These are phyloP conservation scores for Lates japonicus DNA, from an alignment of 2,797 vertebrate genomes.

Conservation along the genomic window DNA sequence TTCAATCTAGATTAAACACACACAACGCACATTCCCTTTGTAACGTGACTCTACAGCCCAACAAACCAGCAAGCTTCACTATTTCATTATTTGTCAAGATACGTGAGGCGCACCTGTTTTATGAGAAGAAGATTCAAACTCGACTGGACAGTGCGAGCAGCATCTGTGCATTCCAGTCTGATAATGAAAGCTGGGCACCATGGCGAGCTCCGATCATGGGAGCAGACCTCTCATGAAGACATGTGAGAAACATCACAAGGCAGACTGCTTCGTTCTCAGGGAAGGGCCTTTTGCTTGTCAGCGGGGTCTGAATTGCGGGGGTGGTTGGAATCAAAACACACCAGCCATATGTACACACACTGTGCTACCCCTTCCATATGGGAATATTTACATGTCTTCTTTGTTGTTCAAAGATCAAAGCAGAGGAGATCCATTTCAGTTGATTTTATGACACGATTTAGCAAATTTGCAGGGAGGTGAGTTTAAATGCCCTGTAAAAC, in stretches of 20 bases:
- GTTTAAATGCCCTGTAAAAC: constrained; percentile 73
- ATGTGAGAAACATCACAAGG: constrained; percentile 77
- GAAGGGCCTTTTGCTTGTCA: constrained; percentile 73
- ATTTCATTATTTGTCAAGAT: constrained; percentile 47
- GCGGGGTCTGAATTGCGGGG: constrained; percentile 64
- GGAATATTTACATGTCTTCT: constrained; percentile 78
- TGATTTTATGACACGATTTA: constrained; percentile 82
- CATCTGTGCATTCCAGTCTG: constrained; percentile 64
- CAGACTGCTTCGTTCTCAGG: constrained; percentile 55
- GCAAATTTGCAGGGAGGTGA: constrained; percentile 71
- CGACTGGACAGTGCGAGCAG: constrained; percentile 47
- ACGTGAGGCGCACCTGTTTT: constrained; percentile 63
- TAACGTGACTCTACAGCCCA: constrained; percentile 24
- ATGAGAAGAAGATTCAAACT: constrained; percentile 59
- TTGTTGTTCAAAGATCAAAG: constrained; percentile 80
- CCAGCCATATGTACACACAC: constrained; percentile 72
- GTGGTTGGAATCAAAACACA: constrained; percentile 47
- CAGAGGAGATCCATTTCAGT: constrained; percentile 71
- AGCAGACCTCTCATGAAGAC: constrained; percentile 65
- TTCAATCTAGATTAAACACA: not conserved
- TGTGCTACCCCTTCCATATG: constrained; percentile 73
- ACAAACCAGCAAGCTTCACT: constrained; percentile 29
- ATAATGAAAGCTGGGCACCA: constrained; percentile 57
- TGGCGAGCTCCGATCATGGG: constrained; percentile 64
- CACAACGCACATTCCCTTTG: constrained; percentile 7